These are phyloP conservation scores for Siphamia tubifer DNA, from an alignment of 2,113 vertebrate genomes.

Conservation along the genomic window DNA sequence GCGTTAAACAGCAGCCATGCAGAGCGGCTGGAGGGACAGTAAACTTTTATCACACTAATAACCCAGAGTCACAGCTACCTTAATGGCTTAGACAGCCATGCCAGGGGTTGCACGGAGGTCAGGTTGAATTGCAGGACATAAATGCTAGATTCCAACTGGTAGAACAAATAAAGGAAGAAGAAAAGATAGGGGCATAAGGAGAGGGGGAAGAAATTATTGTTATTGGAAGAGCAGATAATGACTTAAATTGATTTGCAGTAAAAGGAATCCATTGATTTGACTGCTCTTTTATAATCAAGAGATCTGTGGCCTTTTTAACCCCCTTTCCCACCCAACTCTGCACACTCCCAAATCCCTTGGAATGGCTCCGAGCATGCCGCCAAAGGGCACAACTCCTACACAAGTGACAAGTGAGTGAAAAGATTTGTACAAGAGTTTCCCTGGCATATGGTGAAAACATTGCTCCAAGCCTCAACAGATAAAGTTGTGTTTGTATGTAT, in stretches of 20 bases:
- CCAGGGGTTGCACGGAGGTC: conserved; percentile 75
- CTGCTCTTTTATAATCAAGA: conserved; percentile 46
- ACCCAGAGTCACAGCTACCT: conserved; percentile 68
- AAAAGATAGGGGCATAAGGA: conserved; percentile 40
- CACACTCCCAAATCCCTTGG: conserved; percentile 36
- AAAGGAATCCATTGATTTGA: conserved; percentile 67
- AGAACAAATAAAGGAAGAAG: conserved; percentile 70
- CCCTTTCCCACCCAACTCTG: conserved; percentile 39
- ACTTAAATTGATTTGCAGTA: conserved; percentile 72
- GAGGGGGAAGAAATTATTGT: conserved; percentile 53
- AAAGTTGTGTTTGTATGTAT: too few relatives aligned
- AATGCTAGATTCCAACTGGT: conserved; percentile 67
- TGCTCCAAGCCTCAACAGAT: neutral
- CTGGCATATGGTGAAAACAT: conserved; percentile 33
- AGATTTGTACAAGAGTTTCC: conserved; percentile 26
- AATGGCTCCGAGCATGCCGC: conserved; percentile 21
- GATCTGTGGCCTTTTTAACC: conserved; percentile 65
- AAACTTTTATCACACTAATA: conserved; percentile 79
- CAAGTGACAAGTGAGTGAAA: conserved; percentile 58
- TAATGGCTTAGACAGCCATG: conserved; percentile 73
- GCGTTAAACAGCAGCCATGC: conserved; percentile 67
- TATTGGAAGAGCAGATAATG: conserved; percentile 66
- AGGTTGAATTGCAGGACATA: conserved; percentile 80
- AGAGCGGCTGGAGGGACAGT: conserved; percentile 71
- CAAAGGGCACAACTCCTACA: conserved; percentile 62